Percentiles rank a stretch among this genome's conserved stretches.
Conservation (phyloP, 1,140 invertebrate species). For the Chelonus insularis region DNA sequence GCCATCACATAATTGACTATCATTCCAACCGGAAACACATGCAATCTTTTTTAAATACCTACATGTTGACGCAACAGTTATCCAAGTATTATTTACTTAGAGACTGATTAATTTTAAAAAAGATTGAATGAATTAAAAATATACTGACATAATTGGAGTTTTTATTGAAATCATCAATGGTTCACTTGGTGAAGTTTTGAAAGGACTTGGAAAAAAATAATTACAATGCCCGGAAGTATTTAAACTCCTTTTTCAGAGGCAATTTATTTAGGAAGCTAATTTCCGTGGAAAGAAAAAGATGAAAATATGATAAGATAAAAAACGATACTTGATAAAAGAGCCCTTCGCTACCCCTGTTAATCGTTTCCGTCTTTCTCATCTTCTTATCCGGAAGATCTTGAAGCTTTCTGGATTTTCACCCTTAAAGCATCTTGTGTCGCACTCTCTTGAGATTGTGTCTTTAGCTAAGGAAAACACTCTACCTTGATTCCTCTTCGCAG, state of each 20-base stretch:
- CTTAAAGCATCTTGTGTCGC: conserved; percentile 12
- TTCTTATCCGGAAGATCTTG: conserved; percentile 35
- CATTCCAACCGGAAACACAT: background rate
- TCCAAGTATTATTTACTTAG: too few species aligned
- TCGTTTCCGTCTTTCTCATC: conserved; percentile 29
- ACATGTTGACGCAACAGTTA: too few species aligned
- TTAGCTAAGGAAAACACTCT: conserved; percentile 52
- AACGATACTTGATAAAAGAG: background rate
- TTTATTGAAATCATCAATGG: too few species aligned
- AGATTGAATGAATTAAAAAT: background rate
- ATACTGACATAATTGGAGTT: too few species aligned
- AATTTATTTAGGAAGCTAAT: too few species aligned
- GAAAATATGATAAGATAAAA: background rate
- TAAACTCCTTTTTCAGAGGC: too few species aligned
- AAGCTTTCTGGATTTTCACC: conserved; percentile 25
- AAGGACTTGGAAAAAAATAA: too few species aligned
- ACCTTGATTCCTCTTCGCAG: conserved; percentile 37
- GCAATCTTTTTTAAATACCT: background rate
- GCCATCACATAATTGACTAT: background rate
- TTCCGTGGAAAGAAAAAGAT: background rate
- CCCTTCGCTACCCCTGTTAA: background rate
- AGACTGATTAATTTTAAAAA: background rate
- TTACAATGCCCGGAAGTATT: too few species aligned
- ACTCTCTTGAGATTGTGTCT: conserved; percentile 11
- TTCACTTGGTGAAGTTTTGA: too few species aligned